Base-by-base conservation (phyloP, 2,797 vertebrate species). In the Epinephelus malabaricus region DNA sequence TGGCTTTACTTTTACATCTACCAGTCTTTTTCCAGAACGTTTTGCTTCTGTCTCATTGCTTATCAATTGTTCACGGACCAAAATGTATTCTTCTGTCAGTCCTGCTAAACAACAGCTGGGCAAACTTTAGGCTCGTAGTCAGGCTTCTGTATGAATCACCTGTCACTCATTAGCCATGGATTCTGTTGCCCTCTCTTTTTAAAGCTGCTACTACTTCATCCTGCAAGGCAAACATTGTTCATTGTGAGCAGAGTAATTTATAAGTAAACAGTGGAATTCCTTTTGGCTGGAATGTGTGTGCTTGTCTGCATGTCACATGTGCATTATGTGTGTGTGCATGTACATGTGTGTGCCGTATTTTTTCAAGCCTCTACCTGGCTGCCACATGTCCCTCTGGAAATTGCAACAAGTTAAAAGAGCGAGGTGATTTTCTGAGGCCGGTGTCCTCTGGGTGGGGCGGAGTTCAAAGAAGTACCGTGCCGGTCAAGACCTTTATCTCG, bases 251-350 rank as follows among this genome's bases (percentile, higher is more conserved):
- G 60, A 69, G 58, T 82, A 76, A 87, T 82, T 82, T 84, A 67
- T 87, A 87, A 83, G 86, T 88, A 88, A 94, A 94, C 86, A 83
- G 38, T 85, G 69, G 73, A 75, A 93, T 92, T 91, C 85, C 74
- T 84, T 56, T 64, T 40, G 69, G 23, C 54, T 84, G 74, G 69
- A 88, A 88, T 89, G 86, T 34, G 62, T 68, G 54, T 23, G 49
- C 70, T 79, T 18, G 6, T 82, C 67, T 79, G 49, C 5, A 11
- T 69, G 81, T 83, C 46, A 54, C 83, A 73, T 58, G 30, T 66
- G 71, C 66, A 25, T 50, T 45, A n/a, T 66, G 30, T 79, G 34
- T 76, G 45, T 56, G 47, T 64, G 65, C 62, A 40, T 51, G 58
- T 63, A 6, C 25, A n/a, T 84, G 81, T 72, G 0, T 4, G 2